Evolutionary conservation across 2,797 vertebrate species (phyloP), one percentile per base, ranked within the genome.

Genomic region (Poeciliopsis infans): DNA sequence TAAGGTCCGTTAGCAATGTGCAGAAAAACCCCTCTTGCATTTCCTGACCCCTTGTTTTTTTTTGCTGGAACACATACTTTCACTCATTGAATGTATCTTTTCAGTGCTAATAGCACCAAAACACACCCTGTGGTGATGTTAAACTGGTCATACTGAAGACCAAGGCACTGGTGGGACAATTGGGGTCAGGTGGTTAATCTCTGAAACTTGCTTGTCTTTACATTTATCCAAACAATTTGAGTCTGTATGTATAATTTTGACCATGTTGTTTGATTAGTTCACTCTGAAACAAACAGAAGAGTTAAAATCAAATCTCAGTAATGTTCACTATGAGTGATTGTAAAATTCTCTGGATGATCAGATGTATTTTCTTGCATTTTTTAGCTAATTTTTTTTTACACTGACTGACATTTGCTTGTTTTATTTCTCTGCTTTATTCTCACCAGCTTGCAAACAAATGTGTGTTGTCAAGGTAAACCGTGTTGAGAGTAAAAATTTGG

Each of bases 401-500:
- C 25, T 46, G 66, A 45, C 5, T 71, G 18, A 43, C 71, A 10
- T 28, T 78, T 74, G 79, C 2, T 70, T 70, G 31, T 77, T 59
- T 43, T 51, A 18, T 80, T 6, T 31, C 31, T 74, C 15, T 39
- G 2, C 43, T 79, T 79, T 80, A 2, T 75, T 77, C 33, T 84
- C 79, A 12, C 76, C 93, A 93, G 95, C 94, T 68, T 96, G 95
- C 87, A 91, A 93, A 79, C 95, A 96, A 90, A 94, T 95, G 92
- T 96, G 95, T 88, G 94, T 96, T 41, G 95, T 96, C 69, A 96
- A 96, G 81, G 95, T 96, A 66, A 96, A 95, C 80, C 90, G 95
- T 25, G 94, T 96, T 1, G 92, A 95, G 86, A 92, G 93, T 73
- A 89, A 94, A 80, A 78, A 79, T 77, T 79, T 95, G 83, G 86